phyloP scores from a whole-genome alignment of 2,797 vertebrate genomes.

The Sebastiscus tertius region DNA sequence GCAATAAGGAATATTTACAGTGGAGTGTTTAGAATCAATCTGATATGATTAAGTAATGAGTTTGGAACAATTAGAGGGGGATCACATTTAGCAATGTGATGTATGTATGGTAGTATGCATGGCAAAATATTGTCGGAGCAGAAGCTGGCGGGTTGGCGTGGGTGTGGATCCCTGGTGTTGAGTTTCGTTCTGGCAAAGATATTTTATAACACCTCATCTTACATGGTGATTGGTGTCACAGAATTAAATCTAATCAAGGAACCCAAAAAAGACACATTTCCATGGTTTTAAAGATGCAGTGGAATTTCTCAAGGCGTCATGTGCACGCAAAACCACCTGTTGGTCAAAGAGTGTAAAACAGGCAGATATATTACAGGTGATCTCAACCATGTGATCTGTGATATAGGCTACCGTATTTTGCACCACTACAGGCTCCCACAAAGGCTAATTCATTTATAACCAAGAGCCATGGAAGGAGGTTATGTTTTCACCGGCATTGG shows the following conservation, averaged over 20 bases:
- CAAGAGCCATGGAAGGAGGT: too few relatives aligned
- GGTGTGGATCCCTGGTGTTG: neutral
- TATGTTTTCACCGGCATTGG: too few relatives aligned
- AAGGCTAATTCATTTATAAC: too few relatives aligned
- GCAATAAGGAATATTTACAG: constrained; percentile 70
- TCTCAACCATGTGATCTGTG: too few relatives aligned
- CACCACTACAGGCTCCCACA: too few relatives aligned
- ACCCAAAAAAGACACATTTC: neutral
- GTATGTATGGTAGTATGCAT: neutral
- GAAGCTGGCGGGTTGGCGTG: neutral
- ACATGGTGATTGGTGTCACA: neutral
- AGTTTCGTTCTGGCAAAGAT: neutral
- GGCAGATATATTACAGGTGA: too few relatives aligned
- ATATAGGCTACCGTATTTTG: too few relatives aligned
- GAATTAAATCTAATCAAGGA: neutral
- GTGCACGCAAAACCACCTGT: too few relatives aligned
- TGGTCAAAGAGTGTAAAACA: too few relatives aligned
- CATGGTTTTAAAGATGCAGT: neutral
- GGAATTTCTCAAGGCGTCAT: too few relatives aligned
- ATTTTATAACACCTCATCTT: constrained; percentile 3
- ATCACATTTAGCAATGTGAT: constrained; percentile 30
- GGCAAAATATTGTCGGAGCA: neutral
- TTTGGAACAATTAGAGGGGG: constrained; percentile 63
- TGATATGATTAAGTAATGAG: constrained; percentile 72
- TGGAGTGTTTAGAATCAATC: constrained; percentile 65